Evolutionary conservation across 2,113 vertebrate species (phyloP).

Genomic region (Amphilophus citrinellus): DNA sequence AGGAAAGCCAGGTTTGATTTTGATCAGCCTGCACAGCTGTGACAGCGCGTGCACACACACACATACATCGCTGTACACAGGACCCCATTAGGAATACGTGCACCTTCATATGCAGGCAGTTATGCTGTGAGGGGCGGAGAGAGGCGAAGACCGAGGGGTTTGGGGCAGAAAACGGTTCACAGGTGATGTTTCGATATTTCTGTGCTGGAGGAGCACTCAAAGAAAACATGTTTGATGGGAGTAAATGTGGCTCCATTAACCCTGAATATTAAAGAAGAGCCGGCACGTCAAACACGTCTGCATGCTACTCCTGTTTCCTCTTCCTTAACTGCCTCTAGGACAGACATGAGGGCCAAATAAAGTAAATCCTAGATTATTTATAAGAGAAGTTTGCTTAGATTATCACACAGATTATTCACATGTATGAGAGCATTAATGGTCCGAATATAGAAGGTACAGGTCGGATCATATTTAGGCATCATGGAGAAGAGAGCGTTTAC

Average conservation of each 20-base stretch:
- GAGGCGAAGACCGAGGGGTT: not conserved
- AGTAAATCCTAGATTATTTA: no score
- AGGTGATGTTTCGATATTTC: not conserved
- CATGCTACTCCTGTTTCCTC: not conserved
- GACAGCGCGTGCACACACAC: conserved; percentile 5
- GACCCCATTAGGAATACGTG: conserved; percentile 11
- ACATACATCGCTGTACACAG: conserved; percentile 3
- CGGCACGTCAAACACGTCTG: not conserved
- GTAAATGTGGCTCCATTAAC: no score
- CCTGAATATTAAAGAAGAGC: no score
- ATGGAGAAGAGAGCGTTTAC: not conserved
- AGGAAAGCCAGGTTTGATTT: conserved; percentile 29
- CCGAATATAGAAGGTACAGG: not conserved
- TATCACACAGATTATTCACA: no score
- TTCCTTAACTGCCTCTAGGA: not conserved
- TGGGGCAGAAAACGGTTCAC: not conserved
- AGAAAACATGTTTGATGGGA: not conserved
- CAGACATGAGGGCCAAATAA: no score
- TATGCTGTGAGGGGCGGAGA: not conserved
- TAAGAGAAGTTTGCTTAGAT: no score
- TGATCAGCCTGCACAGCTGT: conserved; percentile 36
- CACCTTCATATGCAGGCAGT: conserved; percentile 13
- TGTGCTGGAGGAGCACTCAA: not conserved
- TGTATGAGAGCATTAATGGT: not conserved
- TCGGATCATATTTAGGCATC: not conserved